A percentile compares a stretch with the other conserved stretches of the same genome.
Evolutionary conservation across 2,888 invertebrate genomes (phyloP).

Genomic region (Lampropteryx suffumata): DNA sequence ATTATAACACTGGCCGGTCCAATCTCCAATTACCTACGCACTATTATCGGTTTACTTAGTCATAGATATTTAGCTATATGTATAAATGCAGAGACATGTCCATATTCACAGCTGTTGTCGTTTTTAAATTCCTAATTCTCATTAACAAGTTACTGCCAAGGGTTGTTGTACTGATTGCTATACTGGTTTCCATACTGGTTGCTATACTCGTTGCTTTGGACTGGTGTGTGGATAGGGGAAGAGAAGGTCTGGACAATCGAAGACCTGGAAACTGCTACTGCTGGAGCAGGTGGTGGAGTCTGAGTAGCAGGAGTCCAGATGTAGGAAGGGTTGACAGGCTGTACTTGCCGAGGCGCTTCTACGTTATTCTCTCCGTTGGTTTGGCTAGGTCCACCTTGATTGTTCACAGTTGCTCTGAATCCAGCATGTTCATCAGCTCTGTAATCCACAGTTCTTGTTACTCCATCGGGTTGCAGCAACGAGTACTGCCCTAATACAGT

Average conservation of each 20-base stretch:
- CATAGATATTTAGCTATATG: slow-evolving; percentile 45
- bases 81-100: slow-evolving; percentile 58
- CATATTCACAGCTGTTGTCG: slow-evolving; percentile 28
- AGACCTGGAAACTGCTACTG: slow-evolving; percentile 58
- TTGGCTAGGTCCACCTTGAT: slow-evolving; percentile 44
- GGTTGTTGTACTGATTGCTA: slow-evolving; percentile 36
- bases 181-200: slow-evolving; percentile 4
- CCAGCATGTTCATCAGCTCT: slow-evolving; percentile 79
- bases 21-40: slow-evolving; percentile 51
- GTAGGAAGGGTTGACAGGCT: slow-evolving; percentile 28
- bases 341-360: slow-evolving; percentile 23
- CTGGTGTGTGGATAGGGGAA: slow-evolving; percentile 14
- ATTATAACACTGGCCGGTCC: slow-evolving; percentile 30
- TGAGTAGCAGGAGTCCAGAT: slow-evolving; percentile 39
- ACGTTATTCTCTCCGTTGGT: slow-evolving; percentile 12
- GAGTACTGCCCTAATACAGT: slow-evolving; percentile 80
- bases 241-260: slow-evolving; percentile 60
- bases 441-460: slow-evolving; percentile 80
- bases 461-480: slow-evolving; percentile 79
- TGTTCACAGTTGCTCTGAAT: slow-evolving; percentile 79
- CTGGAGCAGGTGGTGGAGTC: slow-evolving; percentile 43
- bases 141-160: slow-evolving; percentile 56
- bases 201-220: slow-evolving; percentile 37
- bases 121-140: slow-evolving; percentile 12
- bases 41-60: slow-evolving; percentile 43